Base-by-base conservation (phyloP, 2,888 invertebrate genomes). In the Ashinkailepas kermadecensis region DNA sequence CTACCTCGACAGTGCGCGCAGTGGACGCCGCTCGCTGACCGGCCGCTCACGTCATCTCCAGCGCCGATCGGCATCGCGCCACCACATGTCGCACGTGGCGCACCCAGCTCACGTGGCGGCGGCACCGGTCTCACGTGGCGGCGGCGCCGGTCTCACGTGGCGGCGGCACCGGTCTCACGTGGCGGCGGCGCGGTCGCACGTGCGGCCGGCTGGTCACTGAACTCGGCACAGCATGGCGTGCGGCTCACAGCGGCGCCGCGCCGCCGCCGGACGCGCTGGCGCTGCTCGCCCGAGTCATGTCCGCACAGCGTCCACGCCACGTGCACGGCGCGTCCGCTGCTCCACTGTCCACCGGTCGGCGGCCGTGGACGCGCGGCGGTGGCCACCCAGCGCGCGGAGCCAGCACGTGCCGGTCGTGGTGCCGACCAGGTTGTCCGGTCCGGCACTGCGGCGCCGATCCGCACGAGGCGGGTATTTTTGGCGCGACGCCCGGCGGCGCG, bases 1-100 rank as follows among this genome's bases (percentile, higher is more conserved):
- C 70, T 70, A 70, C 70, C 70, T 70, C 39, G 70, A 39, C 70
- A 70, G 23, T 70, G 70, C 15, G 25, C 39, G 70, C 70, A 70
- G 70, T 70, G 70, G 15, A 70, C 70, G 39, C 13, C 12, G 70
- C 39, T 70, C 12, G 15, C 39, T 12, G 70, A 7, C 15, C 39
- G 70, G 25, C 39, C 25, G 15, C 0, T 15, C 6, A 15, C 7
- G 15, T 70, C 70, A 15, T 70, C 70, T 25, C 12, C 70, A 39
- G 70, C 39, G 15, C 70, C 70, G 9, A 70, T 70, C 39, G 70
- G 70, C 70, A 70, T 70, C 7, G 13, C 39, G 25, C 8, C 15
- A 6, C 70, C 25, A 39, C 70, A 70, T 70, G 12, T 39, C 70
- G 62, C 62, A 8, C 15, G 15, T 7, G 62, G 62, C 62, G 62